phyloP scores from a whole-genome alignment of 2,888 invertebrate genomes.

The Gisinianus flammeolus region DNA sequence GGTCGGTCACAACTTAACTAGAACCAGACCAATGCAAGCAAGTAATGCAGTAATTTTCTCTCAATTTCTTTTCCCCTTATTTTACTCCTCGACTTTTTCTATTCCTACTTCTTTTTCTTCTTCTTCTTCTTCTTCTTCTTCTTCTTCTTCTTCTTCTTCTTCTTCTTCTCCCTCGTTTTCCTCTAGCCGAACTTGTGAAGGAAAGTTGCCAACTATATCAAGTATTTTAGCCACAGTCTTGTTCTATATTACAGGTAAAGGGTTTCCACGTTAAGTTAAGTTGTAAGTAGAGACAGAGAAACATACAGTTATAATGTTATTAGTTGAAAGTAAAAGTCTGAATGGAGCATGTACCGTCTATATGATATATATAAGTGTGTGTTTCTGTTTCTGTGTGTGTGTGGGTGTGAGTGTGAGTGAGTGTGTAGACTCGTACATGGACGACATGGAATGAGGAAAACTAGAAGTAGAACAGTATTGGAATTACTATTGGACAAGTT shows the following conservation, averaged over 20 bases:
- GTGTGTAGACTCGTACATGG: neutral
- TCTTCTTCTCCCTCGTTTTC: too few species aligned
- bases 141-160: too few species aligned
- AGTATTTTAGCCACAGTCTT: neutral
- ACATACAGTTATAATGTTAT: neutral
- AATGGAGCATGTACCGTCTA: neutral
- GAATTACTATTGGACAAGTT: neutral
- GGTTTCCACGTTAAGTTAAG: neutral
- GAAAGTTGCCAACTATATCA: neutral
- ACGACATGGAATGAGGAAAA: neutral
- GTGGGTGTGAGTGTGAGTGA: too few species aligned
- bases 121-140: too few species aligned
- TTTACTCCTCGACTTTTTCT: neutral
- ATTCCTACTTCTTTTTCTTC: too few species aligned
- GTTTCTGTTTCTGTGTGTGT: too few species aligned
- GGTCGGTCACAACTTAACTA: neutral
- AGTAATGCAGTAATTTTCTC: slow-evolving; percentile 22
- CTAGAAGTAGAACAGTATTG: neutral
- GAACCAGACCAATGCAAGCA: neutral
- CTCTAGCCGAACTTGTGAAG: too few species aligned
- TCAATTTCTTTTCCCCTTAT: neutral
- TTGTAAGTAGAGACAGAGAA: neutral
- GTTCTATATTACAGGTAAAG: neutral
- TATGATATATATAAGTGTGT: too few species aligned
- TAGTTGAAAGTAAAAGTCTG: neutral